phyloP scores from a whole-genome alignment of 2,113 vertebrate genomes.

The Chaetodon trifascialis region DNA sequence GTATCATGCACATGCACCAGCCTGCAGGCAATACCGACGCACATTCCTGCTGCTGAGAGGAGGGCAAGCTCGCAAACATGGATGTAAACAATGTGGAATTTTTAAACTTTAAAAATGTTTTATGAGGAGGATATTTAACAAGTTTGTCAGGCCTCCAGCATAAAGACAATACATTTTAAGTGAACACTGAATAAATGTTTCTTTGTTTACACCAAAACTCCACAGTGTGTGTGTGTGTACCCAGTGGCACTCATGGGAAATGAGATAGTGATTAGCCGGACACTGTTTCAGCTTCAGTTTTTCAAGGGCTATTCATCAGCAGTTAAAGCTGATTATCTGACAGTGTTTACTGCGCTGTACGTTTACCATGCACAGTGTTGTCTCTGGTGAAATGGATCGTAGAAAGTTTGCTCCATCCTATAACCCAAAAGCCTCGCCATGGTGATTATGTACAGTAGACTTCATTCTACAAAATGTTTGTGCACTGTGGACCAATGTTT shows the following conservation, averaged over 20 bases:
- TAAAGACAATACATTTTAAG: not conserved
- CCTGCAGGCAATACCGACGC: not conserved
- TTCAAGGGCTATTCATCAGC: not conserved
- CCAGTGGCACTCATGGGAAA: not conserved
- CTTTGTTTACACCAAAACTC: not conserved
- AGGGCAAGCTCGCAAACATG: not conserved
- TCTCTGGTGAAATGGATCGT: not conserved
- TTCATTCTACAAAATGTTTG: conserved; percentile 28
- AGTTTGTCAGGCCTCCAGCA: no score
- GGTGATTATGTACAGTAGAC: conserved; percentile 23
- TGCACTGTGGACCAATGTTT: conserved; percentile 23
- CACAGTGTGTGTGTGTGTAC: not conserved
- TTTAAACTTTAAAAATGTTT: not conserved
- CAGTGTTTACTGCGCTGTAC: not conserved
- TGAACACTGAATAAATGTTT: not conserved
- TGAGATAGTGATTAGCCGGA: not conserved
- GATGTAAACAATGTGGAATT: not conserved
- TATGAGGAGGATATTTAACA: not conserved
- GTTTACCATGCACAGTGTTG: not conserved
- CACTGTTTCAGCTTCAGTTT: not conserved
- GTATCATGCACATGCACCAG: not conserved
- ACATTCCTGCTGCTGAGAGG: not conserved
- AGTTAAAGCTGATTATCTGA: not conserved
- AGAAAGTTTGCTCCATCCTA: not conserved
- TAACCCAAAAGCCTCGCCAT: not conserved